Percentiles rank a stretch among this genome's conserved stretches.
Evolutionary conservation across 2,797 vertebrate species (phyloP).

Genomic region (Catharus ustulatus): DNA sequence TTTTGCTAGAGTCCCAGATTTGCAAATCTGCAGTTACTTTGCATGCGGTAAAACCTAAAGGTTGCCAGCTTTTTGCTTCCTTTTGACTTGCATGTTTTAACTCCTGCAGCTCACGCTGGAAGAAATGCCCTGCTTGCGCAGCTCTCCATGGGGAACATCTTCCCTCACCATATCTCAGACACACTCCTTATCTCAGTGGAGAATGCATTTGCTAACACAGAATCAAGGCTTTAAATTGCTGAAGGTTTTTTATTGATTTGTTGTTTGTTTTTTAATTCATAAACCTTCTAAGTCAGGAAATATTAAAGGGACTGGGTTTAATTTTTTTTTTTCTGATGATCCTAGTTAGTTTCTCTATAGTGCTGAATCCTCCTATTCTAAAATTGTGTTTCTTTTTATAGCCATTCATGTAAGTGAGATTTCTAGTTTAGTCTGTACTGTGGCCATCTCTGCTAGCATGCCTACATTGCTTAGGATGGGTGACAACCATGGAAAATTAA

Average conservation of each 20-base stretch:
- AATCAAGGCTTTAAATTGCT: not conserved
- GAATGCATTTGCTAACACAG: not conserved
- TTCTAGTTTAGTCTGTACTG: not conserved
- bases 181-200: not conserved
- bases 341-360: not conserved
- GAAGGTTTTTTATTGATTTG: not conserved
- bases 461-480: fast-evolving
- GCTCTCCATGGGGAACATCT: fast-evolving
- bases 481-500: not conserved
- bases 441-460: not conserved
- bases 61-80: not conserved
- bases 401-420: not conserved
- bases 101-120: not conserved
- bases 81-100: not conserved
- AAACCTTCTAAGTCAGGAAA: not conserved
- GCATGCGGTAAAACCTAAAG: not conserved
- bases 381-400: not conserved
- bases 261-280: not conserved
- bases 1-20: not conserved
- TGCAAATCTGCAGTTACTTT: not conserved
- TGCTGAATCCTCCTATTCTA: not conserved
- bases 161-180: fast-evolving
- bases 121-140: not conserved
- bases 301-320: not conserved
- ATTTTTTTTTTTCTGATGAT: not conserved